Percentiles rank a stretch among this genome's conserved stretches.
phyloP scores from a whole-genome alignment of 2,797 vertebrate species.

The Sitta carolinensis region DNA sequence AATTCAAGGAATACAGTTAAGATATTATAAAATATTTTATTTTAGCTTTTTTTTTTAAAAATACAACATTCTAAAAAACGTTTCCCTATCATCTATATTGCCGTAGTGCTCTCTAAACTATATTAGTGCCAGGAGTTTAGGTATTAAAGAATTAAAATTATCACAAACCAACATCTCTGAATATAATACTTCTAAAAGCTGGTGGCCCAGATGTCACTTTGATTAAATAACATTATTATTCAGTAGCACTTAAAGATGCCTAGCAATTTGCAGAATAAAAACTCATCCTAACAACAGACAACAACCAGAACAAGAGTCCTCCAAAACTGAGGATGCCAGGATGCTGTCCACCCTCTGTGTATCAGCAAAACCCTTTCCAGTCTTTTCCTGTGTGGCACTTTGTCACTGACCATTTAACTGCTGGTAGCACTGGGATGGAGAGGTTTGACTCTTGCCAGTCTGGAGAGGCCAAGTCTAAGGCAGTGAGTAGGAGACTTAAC shows the following conservation, averaged over 20 bases:
- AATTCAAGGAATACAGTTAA: background rate
- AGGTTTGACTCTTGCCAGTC: conserved; percentile 88
- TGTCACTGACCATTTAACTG: conserved; percentile 66
- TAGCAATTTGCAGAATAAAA: background rate
- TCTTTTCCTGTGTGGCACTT: background rate
- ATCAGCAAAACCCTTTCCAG: background rate
- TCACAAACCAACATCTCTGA: background rate
- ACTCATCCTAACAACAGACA: background rate
- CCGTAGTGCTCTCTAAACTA: background rate
- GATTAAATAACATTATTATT: background rate
- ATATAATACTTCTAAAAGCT: background rate
- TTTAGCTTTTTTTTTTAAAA: background rate
- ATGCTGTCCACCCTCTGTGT: background rate
- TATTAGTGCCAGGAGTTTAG: background rate
- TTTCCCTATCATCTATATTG: background rate
- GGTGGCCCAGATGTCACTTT: background rate
- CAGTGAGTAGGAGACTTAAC: conserved; percentile 85
- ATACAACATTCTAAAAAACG: background rate
- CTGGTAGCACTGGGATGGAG: conserved; percentile 83
- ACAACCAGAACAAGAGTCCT: background rate
- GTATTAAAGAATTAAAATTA: background rate
- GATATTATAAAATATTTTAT: conserved; percentile 16
- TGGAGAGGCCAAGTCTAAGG: conserved; percentile 90
- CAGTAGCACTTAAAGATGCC: background rate
- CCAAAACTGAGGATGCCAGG: background rate